phyloP scores from a whole-genome alignment of 2,888 invertebrate species.

The Ophioninae sp. region DNA sequence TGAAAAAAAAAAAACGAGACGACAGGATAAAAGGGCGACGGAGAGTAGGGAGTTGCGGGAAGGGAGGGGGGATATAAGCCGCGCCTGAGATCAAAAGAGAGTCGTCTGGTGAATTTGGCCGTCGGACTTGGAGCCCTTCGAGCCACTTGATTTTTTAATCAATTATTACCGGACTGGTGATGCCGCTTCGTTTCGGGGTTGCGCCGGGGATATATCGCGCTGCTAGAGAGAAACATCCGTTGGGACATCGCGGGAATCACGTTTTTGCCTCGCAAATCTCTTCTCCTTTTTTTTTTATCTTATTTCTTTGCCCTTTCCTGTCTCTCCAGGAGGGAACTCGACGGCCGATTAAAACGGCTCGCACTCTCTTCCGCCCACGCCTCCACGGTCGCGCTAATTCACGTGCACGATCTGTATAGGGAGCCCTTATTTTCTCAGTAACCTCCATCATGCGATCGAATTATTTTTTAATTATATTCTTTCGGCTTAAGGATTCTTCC shows the following conservation, averaged over 20 bases:
- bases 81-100: constrained; percentile 67
- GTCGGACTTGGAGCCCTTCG: constrained; percentile 61
- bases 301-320: constrained; percentile 25
- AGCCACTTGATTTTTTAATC: constrained; percentile 74
- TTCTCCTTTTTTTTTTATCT: constrained; percentile 14
- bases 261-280: constrained; percentile 54
- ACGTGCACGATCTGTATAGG: constrained; percentile 38
- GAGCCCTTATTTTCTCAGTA: constrained; percentile 32
- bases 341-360: constrained; percentile 61
- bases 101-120: constrained; percentile 63
- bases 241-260: constrained; percentile 57
- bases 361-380: background rate
- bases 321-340: constrained; percentile 50
- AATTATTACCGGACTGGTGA: constrained; percentile 68
- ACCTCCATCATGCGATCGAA: constrained; percentile 38
- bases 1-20: too few relatives aligned
- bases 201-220: constrained; percentile 44
- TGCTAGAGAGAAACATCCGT: constrained; percentile 57
- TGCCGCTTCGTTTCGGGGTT: constrained; percentile 57
- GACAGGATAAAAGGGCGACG: constrained; percentile 27
- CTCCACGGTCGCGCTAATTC: constrained; percentile 44
- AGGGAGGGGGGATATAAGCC: constrained; percentile 50
- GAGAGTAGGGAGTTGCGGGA: constrained; percentile 35
- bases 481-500: constrained; percentile 51
- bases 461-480: constrained; percentile 64